Evolutionary conservation across 2,888 invertebrate genomes (phyloP), one percentile per base, ranked within the genome.

Genomic region (Zaprionus bogoriensis): DNA sequence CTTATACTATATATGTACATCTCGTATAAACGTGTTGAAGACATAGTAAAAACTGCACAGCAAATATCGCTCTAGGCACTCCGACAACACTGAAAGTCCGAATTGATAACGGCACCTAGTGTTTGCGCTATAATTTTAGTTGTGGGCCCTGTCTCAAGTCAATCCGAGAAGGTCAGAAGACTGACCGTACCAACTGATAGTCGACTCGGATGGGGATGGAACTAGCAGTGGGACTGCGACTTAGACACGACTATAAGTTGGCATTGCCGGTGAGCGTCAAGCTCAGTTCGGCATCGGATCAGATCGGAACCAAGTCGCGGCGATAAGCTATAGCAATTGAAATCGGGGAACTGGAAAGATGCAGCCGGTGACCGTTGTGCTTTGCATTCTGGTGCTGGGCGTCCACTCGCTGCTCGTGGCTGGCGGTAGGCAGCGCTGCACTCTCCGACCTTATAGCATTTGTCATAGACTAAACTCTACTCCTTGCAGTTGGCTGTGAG

Each of bases 311-410:
- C 7, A n/a, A 30, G n/a, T 6, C n/a, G n/a, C n/a, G n/a, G n/a
- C 2, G 30, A 30, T n/a, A 30, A 12, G n/a, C n/a, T n/a, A n/a
- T n/a, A n/a, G n/a, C n/a, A n/a, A n/a, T n/a, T n/a, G n/a, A n/a
- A n/a, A n/a, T n/a, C n/a, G n/a, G n/a, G n/a, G n/a, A n/a, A 4
- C 3, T n/a, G n/a, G n/a, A n/a, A 44, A 2, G 12, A 78, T 78
- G 78, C 63, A 77, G 19, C 47, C 71, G 22, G 27, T 60, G 7
- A 77, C 67, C 38, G 50, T 84, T 59, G 64, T 81, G n/a, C 59
- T 78, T 4, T 77, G 72, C 32, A 38, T 74, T 22, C 14, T 78
- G 20, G 61, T 78, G 12, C 52, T 78, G 36, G 60, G 54, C 5
- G 53, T 58, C 45, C 81, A 77, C 19, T 45, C 57, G 4, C 14